Evolutionary conservation across 2,113 vertebrate species (phyloP), one percentile per base, ranked within the genome.

Genomic region (Capricornis sumatraensis): DNA sequence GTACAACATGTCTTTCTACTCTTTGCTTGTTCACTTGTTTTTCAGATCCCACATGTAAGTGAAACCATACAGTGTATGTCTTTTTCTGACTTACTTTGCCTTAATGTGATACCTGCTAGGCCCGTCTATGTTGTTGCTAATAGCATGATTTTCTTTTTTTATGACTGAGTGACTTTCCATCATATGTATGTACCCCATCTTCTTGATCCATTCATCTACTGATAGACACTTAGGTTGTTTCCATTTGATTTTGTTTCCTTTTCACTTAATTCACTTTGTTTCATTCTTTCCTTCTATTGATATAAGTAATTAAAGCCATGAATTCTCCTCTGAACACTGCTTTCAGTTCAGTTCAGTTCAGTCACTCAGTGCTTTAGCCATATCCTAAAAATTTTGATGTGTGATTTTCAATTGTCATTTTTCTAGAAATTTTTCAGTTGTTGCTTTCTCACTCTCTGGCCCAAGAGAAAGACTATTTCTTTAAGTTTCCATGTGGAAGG

Each of bases 341-440:
- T 36, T 36, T 36, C 36, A 36, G 36, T 36, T 36, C 36, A 36
- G 36, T 36, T 36, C 36, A 36, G 36, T 36, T 36, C 36, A 36
- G 36, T 36, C 3, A 3, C 36, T 36, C 36, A 36, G 36, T 36
- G 36, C 36, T 79, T 86, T 86, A 57, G 25, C n/a, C 19, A 5
- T 28, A 53, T n/a, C 15, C 16, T 30, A 23, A 28, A 62, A 52
- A 16, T 45, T 89, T 90, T 86, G 23, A 91, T 36, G 58, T 27
- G 7, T 50, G 84, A 87, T 87, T 82, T 82, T 96, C 60, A 91
- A 62, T 55, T 33, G 36, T n/a, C 19, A 58, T 82, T 71, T 58
- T 88, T 92, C 52, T 88, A 83, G 52, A 92, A 74, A 50, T 11
- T 74, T 40, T 74, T 87, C 17, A 55, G 1, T 9, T 45, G 53